Conservation (phyloP, 64 coral and sea anemone species). For the Actinia tenebrosa region DNA sequence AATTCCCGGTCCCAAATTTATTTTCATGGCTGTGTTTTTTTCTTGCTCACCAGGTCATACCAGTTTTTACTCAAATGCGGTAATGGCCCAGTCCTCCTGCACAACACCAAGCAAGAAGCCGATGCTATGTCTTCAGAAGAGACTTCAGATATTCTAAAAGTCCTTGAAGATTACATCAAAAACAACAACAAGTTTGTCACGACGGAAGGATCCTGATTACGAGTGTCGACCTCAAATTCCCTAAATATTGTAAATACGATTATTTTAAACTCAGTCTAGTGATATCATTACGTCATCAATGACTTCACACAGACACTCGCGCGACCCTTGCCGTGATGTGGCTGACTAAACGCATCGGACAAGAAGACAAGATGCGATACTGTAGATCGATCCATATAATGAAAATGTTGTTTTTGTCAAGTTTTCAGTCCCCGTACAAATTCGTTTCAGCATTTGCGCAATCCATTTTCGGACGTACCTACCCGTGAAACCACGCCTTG, state of each 20-base stretch:
- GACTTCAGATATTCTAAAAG: constrained; percentile 66
- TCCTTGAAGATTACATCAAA: constrained; percentile 75
- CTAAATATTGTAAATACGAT: not conserved
- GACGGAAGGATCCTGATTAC: not conserved
- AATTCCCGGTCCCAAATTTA: too few species aligned
- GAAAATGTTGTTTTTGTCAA: too few species aligned
- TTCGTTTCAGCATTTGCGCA: too few species aligned
- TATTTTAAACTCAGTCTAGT: too few species aligned
- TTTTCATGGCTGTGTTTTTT: not conserved
- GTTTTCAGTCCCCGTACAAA: too few species aligned
- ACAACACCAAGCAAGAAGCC: constrained; percentile 81
- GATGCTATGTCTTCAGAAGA: constrained; percentile 42
- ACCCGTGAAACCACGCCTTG: not conserved
- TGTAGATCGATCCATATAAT: too few species aligned
- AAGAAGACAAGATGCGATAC: too few species aligned
- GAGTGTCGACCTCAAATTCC: not conserved
- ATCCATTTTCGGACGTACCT: too few species aligned
- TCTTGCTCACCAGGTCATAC: constrained; percentile 64
- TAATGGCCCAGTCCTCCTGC: constrained; percentile 75
- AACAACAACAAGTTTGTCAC: constrained; percentile 55
- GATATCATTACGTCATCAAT: too few species aligned
- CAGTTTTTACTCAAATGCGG: constrained; percentile 77
- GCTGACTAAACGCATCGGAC: too few species aligned
- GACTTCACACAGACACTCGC: too few species aligned
- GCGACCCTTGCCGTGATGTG: too few species aligned